phyloP scores from a whole-genome alignment of 2,888 invertebrate species.

The Thumatha senex region DNA sequence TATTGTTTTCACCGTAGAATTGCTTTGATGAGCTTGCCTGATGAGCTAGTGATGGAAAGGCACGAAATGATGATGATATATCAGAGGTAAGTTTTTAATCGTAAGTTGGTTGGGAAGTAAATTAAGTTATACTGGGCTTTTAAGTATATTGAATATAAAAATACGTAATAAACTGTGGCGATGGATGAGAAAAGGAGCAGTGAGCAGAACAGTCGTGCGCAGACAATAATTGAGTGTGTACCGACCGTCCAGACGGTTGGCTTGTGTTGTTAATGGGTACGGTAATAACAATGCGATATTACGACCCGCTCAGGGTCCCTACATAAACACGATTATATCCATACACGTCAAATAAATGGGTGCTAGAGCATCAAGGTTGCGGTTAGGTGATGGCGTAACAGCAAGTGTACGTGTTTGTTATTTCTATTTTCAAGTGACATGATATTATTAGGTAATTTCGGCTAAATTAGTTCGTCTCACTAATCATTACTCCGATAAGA shows the following conservation, averaged over 20 bases:
- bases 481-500: no score
- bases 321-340: slow-evolving; percentile 70
- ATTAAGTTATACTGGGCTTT: slow-evolving; percentile 40
- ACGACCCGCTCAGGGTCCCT: slow-evolving; percentile 65
- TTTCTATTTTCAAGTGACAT: background rate
- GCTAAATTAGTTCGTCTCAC: background rate
- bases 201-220: slow-evolving; percentile 50
- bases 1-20: no score
- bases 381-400: slow-evolving; percentile 58
- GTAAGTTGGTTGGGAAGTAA: slow-evolving; percentile 15
- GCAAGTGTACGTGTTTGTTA: slow-evolving; percentile 37
- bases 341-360: slow-evolving; percentile 67
- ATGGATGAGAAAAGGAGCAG: slow-evolving; percentile 43
- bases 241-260: slow-evolving; percentile 56
- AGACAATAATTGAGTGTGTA: slow-evolving; percentile 52
- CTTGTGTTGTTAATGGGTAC: slow-evolving; percentile 60
- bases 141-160: slow-evolving; percentile 46
- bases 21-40: no score
- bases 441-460: background rate
- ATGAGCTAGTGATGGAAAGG: no score
- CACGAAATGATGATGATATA: no score
- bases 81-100: slow-evolving; percentile 18
- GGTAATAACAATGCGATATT: slow-evolving; percentile 69
- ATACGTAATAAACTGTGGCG: slow-evolving; percentile 28
- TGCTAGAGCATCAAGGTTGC: slow-evolving; percentile 66